phyloP scores from a whole-genome alignment of 2,113 vertebrate genomes.

The Scomber scombrus region DNA sequence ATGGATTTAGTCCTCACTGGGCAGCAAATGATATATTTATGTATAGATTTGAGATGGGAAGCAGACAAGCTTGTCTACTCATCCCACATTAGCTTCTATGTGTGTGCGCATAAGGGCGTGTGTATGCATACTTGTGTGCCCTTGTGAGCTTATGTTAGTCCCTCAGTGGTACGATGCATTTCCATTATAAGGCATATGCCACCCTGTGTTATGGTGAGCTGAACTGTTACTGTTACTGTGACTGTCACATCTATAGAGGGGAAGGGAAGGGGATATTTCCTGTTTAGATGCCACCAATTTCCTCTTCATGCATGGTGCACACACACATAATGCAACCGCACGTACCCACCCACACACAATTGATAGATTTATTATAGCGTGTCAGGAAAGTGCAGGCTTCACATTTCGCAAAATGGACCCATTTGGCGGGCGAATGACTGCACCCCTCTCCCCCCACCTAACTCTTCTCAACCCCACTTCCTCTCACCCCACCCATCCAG shows the following conservation, averaged over 20 bases:
- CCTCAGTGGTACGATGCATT: conserved; percentile 68
- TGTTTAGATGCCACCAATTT: conserved; percentile 78
- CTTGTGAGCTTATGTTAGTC: conserved; percentile 45
- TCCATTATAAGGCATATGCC: conserved; percentile 75
- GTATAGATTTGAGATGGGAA: conserved; percentile 69
- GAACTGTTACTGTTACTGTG: conserved; percentile 66
- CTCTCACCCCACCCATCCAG: conserved; percentile 38
- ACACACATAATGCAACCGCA: conserved; percentile 19
- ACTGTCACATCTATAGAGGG: conserved; percentile 71
- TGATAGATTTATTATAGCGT: conserved; percentile 82
- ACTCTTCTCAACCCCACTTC: conserved; percentile 49
- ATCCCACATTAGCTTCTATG: conserved; percentile 47
- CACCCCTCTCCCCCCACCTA: background rate
- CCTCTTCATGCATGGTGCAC: conserved; percentile 57
- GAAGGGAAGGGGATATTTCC: conserved; percentile 74
- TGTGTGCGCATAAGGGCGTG: conserved; percentile 18
- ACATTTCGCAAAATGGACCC: conserved; percentile 80
- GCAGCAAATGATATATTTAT: conserved; percentile 73
- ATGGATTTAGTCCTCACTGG: conserved; percentile 63
- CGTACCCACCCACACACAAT: conserved; percentile 49
- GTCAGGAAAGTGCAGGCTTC: conserved; percentile 80
- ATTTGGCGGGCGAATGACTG: conserved; percentile 66
- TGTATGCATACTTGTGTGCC: conserved; percentile 17
- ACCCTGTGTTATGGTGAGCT: conserved; percentile 58
- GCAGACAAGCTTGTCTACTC: conserved; percentile 57